Percentiles rank a stretch among this genome's conserved stretches.
These are phyloP conservation scores for Athene cunicularia DNA, from an alignment of 2,113 vertebrate species.

Conservation along the genomic window DNA sequence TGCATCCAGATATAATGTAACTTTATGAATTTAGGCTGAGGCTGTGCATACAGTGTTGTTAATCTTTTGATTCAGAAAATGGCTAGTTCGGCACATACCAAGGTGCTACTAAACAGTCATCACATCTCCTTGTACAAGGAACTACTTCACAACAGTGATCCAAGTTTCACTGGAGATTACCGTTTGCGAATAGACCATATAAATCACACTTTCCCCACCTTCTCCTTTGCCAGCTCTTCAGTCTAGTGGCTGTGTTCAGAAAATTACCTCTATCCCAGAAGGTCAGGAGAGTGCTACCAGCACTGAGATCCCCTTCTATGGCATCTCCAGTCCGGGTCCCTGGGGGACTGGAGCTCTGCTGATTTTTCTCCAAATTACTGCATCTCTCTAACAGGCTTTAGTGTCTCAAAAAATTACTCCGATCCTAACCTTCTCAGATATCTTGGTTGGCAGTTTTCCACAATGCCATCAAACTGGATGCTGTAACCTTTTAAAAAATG, in stretches of 20 bases:
- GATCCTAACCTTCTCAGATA: neutral
- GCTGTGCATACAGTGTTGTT: neutral
- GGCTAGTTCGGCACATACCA: neutral
- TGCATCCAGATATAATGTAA: neutral
- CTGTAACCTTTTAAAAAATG: conserved; percentile 46
- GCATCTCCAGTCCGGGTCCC: neutral
- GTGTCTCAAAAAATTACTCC: neutral
- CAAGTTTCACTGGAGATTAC: neutral
- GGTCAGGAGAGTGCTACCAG: neutral
- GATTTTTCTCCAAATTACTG: conserved; percentile 9
- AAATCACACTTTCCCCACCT: conserved; percentile 11
- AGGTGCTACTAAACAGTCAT: neutral
- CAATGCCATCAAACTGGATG: neutral
- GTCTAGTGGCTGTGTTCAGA: neutral
- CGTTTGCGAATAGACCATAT: rapidly evolving
- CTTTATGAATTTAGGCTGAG: neutral
- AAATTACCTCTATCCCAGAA: neutral
- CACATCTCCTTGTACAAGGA: neutral
- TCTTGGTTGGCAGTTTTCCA: neutral
- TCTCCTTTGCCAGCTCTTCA: neutral
- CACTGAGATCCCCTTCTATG: neutral
- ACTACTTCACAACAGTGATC: neutral
- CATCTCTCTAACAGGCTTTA: conserved; percentile 8
- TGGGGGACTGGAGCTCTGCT: neutral
- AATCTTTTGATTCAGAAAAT: neutral